Evolutionary conservation across 1,140 invertebrate species (phyloP), one percentile per base, ranked within the genome.

Genomic region (Tetramorium parvispinum): DNA sequence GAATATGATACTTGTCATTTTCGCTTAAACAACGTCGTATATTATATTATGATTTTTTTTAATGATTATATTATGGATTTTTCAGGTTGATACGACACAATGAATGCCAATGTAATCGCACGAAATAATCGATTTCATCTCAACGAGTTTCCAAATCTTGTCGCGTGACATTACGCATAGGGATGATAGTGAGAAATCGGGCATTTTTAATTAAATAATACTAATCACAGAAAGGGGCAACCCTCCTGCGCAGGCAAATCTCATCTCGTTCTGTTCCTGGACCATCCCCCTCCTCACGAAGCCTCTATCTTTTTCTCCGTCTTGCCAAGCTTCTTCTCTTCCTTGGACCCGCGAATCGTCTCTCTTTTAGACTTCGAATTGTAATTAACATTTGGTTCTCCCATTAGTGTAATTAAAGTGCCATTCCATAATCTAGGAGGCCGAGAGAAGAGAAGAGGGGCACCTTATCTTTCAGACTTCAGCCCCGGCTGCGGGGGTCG

Each of bases 351-450:
- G 94, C 94, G 91, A 92, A 93, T 94, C 94, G 93, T 92, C 95
- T 96, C 95, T 96, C 96, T 96, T 96, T 96, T 96, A 94, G 96
- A 96, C 96, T 96, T 96, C 96, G 96, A 96, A 96, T 96, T 96
- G 96, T 96, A 96, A 96, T 96, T 96, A 96, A 96, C 96, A 96
- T 96, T 96, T 96, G 96, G 96, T 96, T 96, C 96, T 96, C 95
- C 96, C 96, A 96, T 96, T 96, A 96, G 96, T 96, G 96, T 96
- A 96, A 96, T 96, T 96, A 96, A 96, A 96, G 96, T 96, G 96
- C 96, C 96, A 96, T 96, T 95, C 95, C 94, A 95, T 95, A 95
- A 95, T 95, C 94, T 95, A 95, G 94, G 95, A 95, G 93, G 92
- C 92, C 91, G 91, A 91, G 93, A 85, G 88, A 88, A 75, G 87